Evolutionary conservation across 1,140 invertebrate species (phyloP).

Genomic region (Aphaenogaster ashmeadi): DNA sequence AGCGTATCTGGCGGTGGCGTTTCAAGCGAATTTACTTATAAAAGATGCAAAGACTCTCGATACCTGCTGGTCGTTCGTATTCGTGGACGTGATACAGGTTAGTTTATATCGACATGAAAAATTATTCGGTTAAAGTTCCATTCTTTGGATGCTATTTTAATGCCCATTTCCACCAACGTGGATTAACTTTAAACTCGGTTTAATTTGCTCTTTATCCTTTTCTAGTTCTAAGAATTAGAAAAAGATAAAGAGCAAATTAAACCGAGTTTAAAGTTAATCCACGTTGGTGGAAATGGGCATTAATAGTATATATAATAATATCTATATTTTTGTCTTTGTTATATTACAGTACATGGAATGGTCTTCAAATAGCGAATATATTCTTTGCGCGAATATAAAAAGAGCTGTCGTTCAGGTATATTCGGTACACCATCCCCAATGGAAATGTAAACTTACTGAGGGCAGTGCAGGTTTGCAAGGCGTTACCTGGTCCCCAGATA

Average conservation of each 20-base stretch:
- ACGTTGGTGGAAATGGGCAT: too few species aligned
- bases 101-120: slow-evolving; percentile 53
- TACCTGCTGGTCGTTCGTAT: slow-evolving; percentile 75
- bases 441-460: slow-evolving; percentile 83
- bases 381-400: slow-evolving; percentile 83
- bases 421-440: slow-evolving; percentile 80
- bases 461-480: slow-evolving; percentile 83
- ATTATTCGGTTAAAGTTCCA: slow-evolving; percentile 13
- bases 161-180: too few species aligned
- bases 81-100: slow-evolving; percentile 85
- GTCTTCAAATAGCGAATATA: slow-evolving; percentile 82
- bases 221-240: too few species aligned
- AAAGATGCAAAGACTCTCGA: slow-evolving; percentile 77
- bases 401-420: slow-evolving; percentile 82
- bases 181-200: too few species aligned
- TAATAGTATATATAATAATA: not conserved
- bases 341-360: slow-evolving; percentile 82
- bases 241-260: too few species aligned
- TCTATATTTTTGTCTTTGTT: slow-evolving; percentile 49
- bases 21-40: slow-evolving; percentile 80
- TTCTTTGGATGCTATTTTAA: slow-evolving; percentile 16
- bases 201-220: too few species aligned
- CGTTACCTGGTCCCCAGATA: slow-evolving; percentile 82
- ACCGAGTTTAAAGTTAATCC: too few species aligned
- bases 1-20: slow-evolving; percentile 81